phyloP scores from a whole-genome alignment of 2,888 invertebrate genomes.

The Pollenia labialis region DNA sequence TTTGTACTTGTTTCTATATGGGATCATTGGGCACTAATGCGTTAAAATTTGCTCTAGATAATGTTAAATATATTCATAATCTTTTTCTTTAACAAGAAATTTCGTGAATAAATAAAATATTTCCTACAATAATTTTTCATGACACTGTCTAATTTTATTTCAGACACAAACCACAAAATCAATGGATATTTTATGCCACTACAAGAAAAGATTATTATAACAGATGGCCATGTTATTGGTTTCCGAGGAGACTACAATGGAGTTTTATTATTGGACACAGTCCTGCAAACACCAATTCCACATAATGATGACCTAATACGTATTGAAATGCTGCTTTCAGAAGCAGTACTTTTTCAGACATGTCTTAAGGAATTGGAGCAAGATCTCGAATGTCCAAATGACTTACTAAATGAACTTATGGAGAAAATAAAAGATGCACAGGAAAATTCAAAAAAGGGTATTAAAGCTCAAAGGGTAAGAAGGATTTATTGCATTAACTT shows the following conservation, averaged over 20 bases:
- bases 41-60: no score
- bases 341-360: constrained; percentile 93
- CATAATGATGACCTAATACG: constrained; percentile 91
- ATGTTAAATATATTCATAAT: no score
- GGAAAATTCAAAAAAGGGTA: constrained; percentile 91
- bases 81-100: neutral
- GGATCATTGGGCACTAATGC: no score
- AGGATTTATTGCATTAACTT: neutral
- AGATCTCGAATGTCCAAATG: constrained; percentile 90
- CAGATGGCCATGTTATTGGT: constrained; percentile 92
- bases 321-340: constrained; percentile 93
- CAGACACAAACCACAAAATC: constrained; percentile 87
- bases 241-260: constrained; percentile 96
- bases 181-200: constrained; percentile 90
- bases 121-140: neutral
- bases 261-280: constrained; percentile 93
- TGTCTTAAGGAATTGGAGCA: constrained; percentile 90
- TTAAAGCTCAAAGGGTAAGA: constrained; percentile 94
- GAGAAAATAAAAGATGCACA: constrained; percentile 90
- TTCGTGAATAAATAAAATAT: neutral
- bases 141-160: constrained; percentile 80
- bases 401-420: constrained; percentile 91
- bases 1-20: no score
- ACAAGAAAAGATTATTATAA: constrained; percentile 93
- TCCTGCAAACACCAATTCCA: constrained; percentile 92